Percentiles rank a stretch among this genome's conserved stretches.
phyloP scores from a whole-genome alignment of 2,888 invertebrate genomes.

The Cylindroiulus punctatus region DNA sequence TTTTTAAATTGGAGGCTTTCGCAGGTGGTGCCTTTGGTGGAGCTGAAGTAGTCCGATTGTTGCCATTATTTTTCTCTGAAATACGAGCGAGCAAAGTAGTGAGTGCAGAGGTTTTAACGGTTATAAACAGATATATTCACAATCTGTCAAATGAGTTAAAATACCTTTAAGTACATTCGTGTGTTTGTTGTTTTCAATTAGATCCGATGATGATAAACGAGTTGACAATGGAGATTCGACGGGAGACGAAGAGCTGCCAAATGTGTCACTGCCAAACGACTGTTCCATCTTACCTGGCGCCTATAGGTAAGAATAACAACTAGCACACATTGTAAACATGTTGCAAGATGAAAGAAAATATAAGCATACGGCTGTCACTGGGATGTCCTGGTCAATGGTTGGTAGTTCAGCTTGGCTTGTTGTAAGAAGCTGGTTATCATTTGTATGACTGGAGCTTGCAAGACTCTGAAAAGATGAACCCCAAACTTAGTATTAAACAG shows the following conservation, averaged over 20 bases:
- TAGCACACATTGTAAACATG: background rate
- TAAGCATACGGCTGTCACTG: background rate
- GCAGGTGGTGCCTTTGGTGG: background rate
- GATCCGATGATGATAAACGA: background rate
- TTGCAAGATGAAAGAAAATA: background rate
- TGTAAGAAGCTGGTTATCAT: constrained; percentile 42
- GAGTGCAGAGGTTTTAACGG: background rate
- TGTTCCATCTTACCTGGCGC: background rate
- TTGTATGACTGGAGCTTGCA: constrained; percentile 52
- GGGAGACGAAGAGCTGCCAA: background rate
- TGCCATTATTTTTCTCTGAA: constrained; percentile 39
- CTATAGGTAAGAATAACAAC: background rate
- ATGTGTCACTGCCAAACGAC: background rate
- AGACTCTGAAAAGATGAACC: constrained; percentile 44
- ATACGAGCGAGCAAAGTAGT: background rate
- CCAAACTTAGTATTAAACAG: too few relatives aligned
- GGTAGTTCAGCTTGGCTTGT: constrained; percentile 28
- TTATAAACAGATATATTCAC: background rate
- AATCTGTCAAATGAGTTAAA: background rate
- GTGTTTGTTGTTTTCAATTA: background rate
- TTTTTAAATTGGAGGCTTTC: constrained; percentile 47
- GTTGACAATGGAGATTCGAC: background rate
- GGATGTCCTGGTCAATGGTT: constrained; percentile 1
- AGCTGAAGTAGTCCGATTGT: background rate
- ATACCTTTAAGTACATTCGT: background rate